Conservation (phyloP, 2,797 vertebrate species). For the Balearica regulorum region DNA sequence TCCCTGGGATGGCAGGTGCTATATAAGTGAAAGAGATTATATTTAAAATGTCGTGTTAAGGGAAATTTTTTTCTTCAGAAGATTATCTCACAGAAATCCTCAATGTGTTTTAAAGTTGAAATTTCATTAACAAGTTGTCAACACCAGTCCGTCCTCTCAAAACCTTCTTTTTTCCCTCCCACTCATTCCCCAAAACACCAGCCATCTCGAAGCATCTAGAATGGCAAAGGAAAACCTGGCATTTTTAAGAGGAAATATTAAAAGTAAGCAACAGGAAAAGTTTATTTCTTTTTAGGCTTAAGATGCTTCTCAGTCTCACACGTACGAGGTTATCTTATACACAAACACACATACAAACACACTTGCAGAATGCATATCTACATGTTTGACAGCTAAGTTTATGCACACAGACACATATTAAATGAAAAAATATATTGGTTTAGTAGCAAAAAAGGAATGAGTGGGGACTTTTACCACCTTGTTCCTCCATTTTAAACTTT, state of each 20-base stretch:
- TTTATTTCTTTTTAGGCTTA: neutral
- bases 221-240: neutral
- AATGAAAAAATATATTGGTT: neutral
- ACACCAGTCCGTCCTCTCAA: neutral
- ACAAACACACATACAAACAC: neutral
- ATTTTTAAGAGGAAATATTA: neutral
- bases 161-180: neutral
- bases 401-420: neutral
- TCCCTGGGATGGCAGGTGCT: constrained; percentile 32
- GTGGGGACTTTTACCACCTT: neutral
- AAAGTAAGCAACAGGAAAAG: neutral
- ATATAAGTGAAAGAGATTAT: constrained; percentile 6
- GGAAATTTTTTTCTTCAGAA: neutral
- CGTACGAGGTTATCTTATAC: neutral
- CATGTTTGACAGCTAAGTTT: neutral
- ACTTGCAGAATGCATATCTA: neutral
- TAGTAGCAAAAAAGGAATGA: neutral
- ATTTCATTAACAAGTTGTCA: constrained; percentile 60
- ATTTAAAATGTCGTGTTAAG: constrained; percentile 22
- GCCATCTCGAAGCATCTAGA: neutral
- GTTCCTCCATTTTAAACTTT: neutral
- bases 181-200: constrained; percentile 18
- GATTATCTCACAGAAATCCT: constrained; percentile 25
- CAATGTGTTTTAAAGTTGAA: neutral
- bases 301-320: constrained; percentile 16